A percentile compares a stretch with the other conserved stretches of the same genome.
Conservation (phyloP, 1,140 invertebrate genomes). For the Zaprionus africanus region DNA sequence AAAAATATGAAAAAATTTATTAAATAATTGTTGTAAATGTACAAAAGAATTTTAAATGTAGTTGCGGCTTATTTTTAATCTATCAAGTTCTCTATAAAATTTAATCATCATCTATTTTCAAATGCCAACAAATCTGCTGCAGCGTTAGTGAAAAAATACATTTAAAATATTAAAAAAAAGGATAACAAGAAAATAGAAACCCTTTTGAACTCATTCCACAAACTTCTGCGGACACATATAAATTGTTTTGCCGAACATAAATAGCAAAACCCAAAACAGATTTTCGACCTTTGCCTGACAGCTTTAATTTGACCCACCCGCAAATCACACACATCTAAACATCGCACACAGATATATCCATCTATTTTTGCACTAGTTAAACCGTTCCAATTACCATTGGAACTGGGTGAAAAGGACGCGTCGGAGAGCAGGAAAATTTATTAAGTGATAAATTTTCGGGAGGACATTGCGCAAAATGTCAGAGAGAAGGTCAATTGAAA, state of each 20-base stretch:
- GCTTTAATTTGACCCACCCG: constrained; percentile 56
- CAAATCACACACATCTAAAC: constrained; percentile 41
- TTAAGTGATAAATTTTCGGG: constrained; percentile 76
- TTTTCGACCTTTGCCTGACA: constrained; percentile 24
- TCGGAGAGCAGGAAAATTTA: constrained; percentile 58
- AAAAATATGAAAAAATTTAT: no score
- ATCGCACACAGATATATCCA: constrained; percentile 1
- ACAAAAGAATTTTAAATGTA: background rate
- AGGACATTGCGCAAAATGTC: constrained; percentile 71
- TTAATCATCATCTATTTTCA: background rate
- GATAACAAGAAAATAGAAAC: background rate
- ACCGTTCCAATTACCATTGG: constrained; percentile 67
- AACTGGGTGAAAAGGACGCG: constrained; percentile 32
- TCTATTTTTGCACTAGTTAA: constrained; percentile 36
- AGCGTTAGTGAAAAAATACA: background rate
- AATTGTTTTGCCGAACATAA: constrained; percentile 4
- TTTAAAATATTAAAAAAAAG: background rate
- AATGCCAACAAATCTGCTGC: background rate
- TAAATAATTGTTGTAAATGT: no score
- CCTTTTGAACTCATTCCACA: background rate
- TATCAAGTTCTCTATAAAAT: background rate
- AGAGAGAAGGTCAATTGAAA: constrained; percentile 80
- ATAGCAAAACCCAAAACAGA: constrained; percentile 7
- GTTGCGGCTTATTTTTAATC: background rate
- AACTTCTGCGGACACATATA: background rate